Evolutionary conservation across 2,888 invertebrate genomes (phyloP).

Genomic region (Rhorus exstirpatorius): DNA sequence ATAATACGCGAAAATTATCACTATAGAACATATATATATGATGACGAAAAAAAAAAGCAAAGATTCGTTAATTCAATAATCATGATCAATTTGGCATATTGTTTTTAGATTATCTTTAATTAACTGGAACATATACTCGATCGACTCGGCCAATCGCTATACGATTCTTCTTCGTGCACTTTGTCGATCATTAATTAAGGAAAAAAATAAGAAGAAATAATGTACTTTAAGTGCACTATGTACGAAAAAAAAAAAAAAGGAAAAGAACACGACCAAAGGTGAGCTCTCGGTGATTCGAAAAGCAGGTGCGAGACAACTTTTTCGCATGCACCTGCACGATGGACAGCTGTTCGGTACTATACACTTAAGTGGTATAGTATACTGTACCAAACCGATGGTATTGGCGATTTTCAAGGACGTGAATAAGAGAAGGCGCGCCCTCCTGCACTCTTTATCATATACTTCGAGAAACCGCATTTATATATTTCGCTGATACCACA

Average conservation of each 20-base stretch:
- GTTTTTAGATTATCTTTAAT: too few species aligned
- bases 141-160: background rate
- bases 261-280: too few species aligned
- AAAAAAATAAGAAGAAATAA: conserved; percentile 40
- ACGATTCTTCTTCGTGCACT: background rate
- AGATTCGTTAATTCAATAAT: too few species aligned
- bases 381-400: conserved; percentile 36
- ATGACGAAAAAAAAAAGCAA: too few species aligned
- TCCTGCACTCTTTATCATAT: conserved; percentile 32
- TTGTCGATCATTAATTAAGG: background rate
- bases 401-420: conserved; percentile 57
- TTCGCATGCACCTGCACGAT: conserved; percentile 69
- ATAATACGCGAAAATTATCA: too few species aligned
- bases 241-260: conserved; percentile 34
- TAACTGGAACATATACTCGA: background rate
- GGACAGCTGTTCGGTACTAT: conserved; percentile 68
- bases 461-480: conserved; percentile 26
- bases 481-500: conserved; percentile 29
- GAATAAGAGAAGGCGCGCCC: conserved; percentile 4
- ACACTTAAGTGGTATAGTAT: conserved; percentile 6
- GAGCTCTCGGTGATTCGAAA: conserved; percentile 37
- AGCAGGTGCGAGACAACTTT: conserved; percentile 64
- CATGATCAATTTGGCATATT: too few species aligned
- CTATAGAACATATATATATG: too few species aligned
- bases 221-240: background rate